These are phyloP conservation scores for Poeciliopsis turrubarensis DNA, from an alignment of 2,113 vertebrate species.

Conservation along the genomic window DNA sequence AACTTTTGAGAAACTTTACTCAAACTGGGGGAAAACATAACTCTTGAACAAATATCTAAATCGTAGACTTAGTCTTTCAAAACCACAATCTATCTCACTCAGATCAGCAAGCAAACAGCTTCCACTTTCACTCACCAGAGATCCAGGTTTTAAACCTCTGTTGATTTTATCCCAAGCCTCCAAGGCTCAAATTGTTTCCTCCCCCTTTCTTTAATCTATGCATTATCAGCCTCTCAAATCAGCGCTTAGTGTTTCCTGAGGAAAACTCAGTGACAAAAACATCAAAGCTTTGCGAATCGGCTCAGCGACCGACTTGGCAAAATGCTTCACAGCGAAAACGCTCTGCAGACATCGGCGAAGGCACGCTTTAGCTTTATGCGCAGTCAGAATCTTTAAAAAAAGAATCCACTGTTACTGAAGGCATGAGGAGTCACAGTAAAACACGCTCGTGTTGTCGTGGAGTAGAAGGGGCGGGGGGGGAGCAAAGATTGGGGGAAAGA, in stretches of 20 bases:
- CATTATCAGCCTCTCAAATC: neutral
- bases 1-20: neutral
- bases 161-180: slow-evolving; percentile 15
- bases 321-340: neutral
- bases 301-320: neutral
- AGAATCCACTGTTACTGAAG: neutral
- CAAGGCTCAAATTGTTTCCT: neutral
- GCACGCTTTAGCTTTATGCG: neutral
- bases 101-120: neutral
- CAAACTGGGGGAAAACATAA: neutral
- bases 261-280: neutral
- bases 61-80: neutral
- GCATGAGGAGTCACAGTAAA: neutral
- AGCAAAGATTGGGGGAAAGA: neutral
- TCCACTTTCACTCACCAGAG: neutral
- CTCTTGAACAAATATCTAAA: neutral
- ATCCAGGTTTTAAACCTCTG: neutral
- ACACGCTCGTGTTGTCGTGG: neutral
- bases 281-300: neutral
- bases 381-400: neutral
- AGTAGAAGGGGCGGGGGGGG: neutral
- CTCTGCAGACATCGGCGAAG: neutral
- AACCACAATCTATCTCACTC: neutral
- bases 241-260: neutral
- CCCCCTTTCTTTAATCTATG: slow-evolving; percentile 2